Conservation (phyloP, 2,888 invertebrate species). For the Plebejus melissa region DNA sequence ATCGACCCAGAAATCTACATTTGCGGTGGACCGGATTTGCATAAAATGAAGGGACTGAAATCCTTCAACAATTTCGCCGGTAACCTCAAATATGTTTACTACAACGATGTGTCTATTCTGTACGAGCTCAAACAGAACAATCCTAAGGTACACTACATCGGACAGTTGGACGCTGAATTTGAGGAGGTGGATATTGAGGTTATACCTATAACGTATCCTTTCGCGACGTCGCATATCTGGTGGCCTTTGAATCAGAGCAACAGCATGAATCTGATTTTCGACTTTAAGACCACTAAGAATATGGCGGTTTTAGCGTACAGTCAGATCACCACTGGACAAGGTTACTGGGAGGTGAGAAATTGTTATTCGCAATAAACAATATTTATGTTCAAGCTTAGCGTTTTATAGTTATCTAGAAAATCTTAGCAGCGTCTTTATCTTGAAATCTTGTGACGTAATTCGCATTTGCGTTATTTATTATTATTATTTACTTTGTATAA, state of each 20-base stretch:
- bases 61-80: conserved; percentile 93
- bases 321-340: conserved; percentile 85
- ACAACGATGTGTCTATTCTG: conserved; percentile 94
- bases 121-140: conserved; percentile 91
- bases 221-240: conserved; percentile 93
- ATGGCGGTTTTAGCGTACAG: conserved; percentile 92
- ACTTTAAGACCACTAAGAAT: conserved; percentile 91
- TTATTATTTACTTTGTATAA: not conserved
- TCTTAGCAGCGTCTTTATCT: conserved; percentile 4
- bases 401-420: conserved; percentile 12
- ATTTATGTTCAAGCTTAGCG: not conserved
- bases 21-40: conserved; percentile 90
- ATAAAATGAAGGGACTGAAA: conserved; percentile 89
- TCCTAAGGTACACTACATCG: conserved; percentile 90
- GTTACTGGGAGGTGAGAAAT: conserved; percentile 89
- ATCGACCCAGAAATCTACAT: conserved; percentile 97
- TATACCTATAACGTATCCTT: conserved; percentile 94
- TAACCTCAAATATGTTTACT: conserved; percentile 93
- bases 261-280: conserved; percentile 88
- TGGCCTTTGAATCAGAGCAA: conserved; percentile 89
- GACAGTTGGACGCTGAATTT: conserved; percentile 89
- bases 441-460: conserved; percentile 6
- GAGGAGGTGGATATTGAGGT: conserved; percentile 90
- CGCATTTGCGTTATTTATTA: not conserved
- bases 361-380: conserved; percentile 16